Conservation (phyloP, 2,888 invertebrate species). For the Sinopyrophorus schimmeli region DNA sequence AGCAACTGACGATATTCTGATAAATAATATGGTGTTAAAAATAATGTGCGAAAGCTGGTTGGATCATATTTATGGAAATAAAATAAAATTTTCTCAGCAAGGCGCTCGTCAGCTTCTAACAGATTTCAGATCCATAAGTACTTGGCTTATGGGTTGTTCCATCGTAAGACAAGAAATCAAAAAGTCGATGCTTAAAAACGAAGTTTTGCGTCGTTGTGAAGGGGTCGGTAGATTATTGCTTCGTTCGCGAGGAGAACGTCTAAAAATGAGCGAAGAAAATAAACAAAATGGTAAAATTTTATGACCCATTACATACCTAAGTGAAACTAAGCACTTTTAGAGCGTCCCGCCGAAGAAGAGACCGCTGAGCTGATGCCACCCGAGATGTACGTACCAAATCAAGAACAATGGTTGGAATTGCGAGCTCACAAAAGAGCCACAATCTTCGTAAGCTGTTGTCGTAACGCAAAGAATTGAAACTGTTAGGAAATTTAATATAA, state of each 20-base stretch:
- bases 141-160: conserved; percentile 72
- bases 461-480: conserved; percentile 20
- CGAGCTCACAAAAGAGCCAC: conserved; percentile 58
- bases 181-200: conserved; percentile 64
- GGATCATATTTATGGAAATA: conserved; percentile 80
- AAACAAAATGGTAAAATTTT: conserved; percentile 30
- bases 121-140: conserved; percentile 79
- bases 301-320: background rate
- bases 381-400: conserved; percentile 92
- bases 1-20: conserved; percentile 73
- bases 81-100: conserved; percentile 78
- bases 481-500: too few relatives aligned
- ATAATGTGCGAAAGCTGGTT: conserved; percentile 88
- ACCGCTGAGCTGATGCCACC: conserved; percentile 74
- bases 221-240: conserved; percentile 81
- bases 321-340: conserved; percentile 37
- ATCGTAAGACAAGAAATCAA: conserved; percentile 59
- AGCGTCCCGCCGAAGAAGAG: too few relatives aligned
- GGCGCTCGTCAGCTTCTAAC: conserved; percentile 78
- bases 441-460: conserved; percentile 42
- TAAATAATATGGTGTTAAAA: conserved; percentile 76
- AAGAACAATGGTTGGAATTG: conserved; percentile 84
- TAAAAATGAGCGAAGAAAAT: conserved; percentile 65
- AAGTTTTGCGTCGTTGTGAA: conserved; percentile 76
- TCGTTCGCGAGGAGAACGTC: conserved; percentile 81